Evolutionary conservation across 1,140 invertebrate species (phyloP), one percentile per base, ranked within the genome.

Genomic region (Bombus sibiricus): DNA sequence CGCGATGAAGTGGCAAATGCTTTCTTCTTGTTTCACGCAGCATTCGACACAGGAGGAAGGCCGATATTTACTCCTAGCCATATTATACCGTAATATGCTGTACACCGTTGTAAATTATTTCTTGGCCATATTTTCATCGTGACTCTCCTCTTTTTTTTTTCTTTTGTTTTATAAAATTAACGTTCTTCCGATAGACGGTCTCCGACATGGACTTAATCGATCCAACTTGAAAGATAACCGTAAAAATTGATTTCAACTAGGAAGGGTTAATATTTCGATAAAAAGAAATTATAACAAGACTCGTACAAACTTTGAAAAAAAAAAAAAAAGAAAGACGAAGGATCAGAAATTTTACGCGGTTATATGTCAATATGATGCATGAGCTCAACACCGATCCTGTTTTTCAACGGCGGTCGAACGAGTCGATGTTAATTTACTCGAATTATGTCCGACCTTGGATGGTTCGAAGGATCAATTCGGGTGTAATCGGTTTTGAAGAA

Each of bases 371-470:
- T n/a, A n/a, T 34, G 64, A 57, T 57, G 8, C 82, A 43, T 22
- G 64, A 64, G 43, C 8, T 43, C 28, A 73, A 34, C 47, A n/a
- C 32, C 39, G 76, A 59, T 62, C 76, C 66, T 37, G 83, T 39
- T 80, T 25, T 25, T 77, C 47, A 68, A n/a, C 18, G 37, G 37
- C 71, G 78, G 64, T 32, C 62, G 80, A 41, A 71, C 75, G 84
- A 69, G 47, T 47, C 84, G 88, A 85, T 86, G 88, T 78, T 90
- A 89, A 89, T 90, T 86, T 83, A 66, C 79, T 89, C 82, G 86
- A 89, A 90, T 90, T 90, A 90, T 75, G 72, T 41, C 57, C 86
- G 89, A 85, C 88, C 89, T 90, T 90, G 88, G 75, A 53, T 74
- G 85, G 80, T 82, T 84, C 85, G 78, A 79, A 73, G 81, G 81